Evolutionary conservation across 1,140 invertebrate species (phyloP).

Genomic region (Saccostrea cuccullata): DNA sequence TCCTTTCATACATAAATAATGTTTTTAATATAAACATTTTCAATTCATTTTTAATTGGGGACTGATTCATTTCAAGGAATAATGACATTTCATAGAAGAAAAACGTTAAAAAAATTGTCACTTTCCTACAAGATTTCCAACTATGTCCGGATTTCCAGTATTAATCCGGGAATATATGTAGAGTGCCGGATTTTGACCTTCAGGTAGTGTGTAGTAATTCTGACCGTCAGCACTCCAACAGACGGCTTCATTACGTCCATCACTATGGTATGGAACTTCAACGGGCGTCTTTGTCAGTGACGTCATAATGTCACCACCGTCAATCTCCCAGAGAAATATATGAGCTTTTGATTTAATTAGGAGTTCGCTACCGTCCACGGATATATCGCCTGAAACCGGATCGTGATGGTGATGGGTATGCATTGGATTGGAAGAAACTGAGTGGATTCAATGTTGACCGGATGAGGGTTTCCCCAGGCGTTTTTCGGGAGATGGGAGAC

Average conservation of each 20-base stretch:
- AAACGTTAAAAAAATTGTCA: no score
- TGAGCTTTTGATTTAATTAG: conserved; percentile 61
- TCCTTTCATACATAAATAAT: no score
- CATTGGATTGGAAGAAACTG: conserved; percentile 46
- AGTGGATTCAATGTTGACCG: conserved; percentile 32
- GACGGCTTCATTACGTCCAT: conserved; percentile 55
- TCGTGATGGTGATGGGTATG: conserved; percentile 61
- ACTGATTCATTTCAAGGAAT: no score
- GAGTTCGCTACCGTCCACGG: conserved; percentile 62
- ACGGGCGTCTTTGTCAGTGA: not conserved
- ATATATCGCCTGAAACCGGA: conserved; percentile 65
- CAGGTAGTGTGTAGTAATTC: conserved; percentile 65
- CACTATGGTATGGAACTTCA: conserved; percentile 53
- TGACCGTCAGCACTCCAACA: conserved; percentile 39
- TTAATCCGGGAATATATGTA: conserved; percentile 46
- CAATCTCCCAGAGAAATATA: conserved; percentile 55
- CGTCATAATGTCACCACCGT: conserved; percentile 49
- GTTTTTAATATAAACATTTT: no score
- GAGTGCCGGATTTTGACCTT: conserved; percentile 55
- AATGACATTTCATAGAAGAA: no score
- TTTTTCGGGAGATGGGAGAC: conserved; percentile 48
- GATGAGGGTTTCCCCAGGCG: conserved; percentile 52
- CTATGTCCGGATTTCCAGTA: not conserved
- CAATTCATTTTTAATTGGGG: no score
- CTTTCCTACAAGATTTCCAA: not conserved